These are phyloP conservation scores for Calephelis perditalis DNA, from an alignment of 2,888 invertebrate genomes.

Conservation along the genomic window DNA sequence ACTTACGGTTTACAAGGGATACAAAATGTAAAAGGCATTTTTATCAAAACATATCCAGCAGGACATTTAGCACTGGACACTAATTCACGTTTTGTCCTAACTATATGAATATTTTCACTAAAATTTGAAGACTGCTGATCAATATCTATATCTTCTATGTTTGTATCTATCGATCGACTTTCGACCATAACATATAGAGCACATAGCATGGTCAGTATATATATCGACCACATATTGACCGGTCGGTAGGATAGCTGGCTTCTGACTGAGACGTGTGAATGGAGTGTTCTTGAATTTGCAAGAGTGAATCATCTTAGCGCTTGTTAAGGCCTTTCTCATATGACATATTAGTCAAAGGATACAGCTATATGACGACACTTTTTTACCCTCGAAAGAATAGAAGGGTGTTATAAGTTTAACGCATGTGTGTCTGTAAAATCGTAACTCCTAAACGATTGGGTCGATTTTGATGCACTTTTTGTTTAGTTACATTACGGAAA, in stretches of 20 bases:
- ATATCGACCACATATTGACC: slow-evolving; percentile 4
- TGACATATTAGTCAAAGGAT: no score
- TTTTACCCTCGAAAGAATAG: no score
- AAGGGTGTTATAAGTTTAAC: no score
- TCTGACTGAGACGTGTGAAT: not conserved
- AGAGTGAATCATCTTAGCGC: not conserved
- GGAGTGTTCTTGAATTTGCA: not conserved
- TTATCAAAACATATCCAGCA: not conserved
- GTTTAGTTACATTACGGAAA: no score
- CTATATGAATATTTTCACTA: not conserved
- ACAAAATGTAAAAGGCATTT: not conserved
- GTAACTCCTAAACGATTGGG: no score
- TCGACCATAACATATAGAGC: not conserved
- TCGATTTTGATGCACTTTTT: no score
- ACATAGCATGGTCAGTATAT: not conserved
- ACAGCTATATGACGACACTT: no score
- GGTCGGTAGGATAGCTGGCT: not conserved
- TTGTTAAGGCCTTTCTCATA: no score
- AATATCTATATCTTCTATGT: not conserved
- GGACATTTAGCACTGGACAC: not conserved
- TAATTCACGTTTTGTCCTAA: not conserved
- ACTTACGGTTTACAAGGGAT: slow-evolving; percentile 6
- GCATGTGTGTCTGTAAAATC: no score
- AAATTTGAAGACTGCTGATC: not conserved
- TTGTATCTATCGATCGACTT: not conserved